Evolutionary conservation across 2,113 vertebrate species (phyloP).

Genomic region (Accipiter cooperii): DNA sequence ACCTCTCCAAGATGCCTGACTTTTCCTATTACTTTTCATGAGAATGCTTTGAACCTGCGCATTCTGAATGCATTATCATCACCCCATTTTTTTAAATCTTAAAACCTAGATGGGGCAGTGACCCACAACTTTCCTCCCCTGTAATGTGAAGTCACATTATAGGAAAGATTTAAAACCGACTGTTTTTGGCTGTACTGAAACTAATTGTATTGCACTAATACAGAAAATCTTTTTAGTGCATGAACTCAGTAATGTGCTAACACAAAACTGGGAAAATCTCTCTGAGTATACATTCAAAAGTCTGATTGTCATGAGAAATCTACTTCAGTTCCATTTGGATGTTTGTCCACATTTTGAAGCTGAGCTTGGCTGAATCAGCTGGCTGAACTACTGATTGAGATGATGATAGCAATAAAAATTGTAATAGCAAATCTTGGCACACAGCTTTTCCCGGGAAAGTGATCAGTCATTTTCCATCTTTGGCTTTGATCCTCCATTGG

Average conservation of each 20-base stretch:
- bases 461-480: conserved; percentile 32
- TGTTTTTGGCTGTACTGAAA: neutral
- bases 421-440: conserved; percentile 25
- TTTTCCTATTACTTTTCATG: neutral
- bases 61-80: neutral
- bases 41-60: neutral
- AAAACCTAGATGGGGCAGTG: neutral
- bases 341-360: neutral
- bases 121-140: neutral
- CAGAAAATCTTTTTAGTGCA: neutral
- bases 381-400: conserved; percentile 17
- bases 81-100: neutral
- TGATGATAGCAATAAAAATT: conserved; percentile 54
- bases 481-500: conserved; percentile 38
- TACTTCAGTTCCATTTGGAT: neutral
- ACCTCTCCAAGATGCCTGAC: neutral
- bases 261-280: neutral
- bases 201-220: neutral
- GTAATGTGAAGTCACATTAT: neutral
- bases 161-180: neutral
- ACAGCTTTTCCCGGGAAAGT: neutral
- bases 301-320: neutral
- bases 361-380: conserved; percentile 34
- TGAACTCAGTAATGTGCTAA: neutral
- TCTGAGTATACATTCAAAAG: neutral